phyloP scores from a whole-genome alignment of 2,888 invertebrate species.

The Lissocephala sabroskyi region DNA sequence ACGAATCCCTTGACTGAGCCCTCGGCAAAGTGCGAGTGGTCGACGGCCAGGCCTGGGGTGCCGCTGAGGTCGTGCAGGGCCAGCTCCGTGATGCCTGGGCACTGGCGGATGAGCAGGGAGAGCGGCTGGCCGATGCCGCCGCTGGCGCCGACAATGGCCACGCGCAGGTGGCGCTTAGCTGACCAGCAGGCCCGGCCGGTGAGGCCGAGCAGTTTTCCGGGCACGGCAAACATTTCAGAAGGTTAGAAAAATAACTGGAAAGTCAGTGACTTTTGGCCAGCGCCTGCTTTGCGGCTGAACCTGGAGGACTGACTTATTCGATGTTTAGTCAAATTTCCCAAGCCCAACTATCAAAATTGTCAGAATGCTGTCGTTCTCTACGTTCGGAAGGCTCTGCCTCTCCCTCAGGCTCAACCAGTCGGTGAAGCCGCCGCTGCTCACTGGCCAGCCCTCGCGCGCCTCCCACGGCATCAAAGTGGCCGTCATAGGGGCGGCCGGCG shows the following conservation, averaged over 20 bases:
- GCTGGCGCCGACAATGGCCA: slow-evolving; percentile 91
- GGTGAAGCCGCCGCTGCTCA: not conserved
- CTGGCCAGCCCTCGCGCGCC: not conserved
- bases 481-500: slow-evolving; percentile 95
- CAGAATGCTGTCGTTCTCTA: not conserved
- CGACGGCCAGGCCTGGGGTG: slow-evolving; percentile 94
- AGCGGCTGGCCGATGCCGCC: slow-evolving; percentile 98
- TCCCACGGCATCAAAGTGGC: slow-evolving; percentile 85
- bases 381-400: too few species aligned
- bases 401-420: not conserved
- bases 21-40: slow-evolving; percentile 93
- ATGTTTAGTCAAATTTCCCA: not conserved
- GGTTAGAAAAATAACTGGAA: too few species aligned
- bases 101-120: slow-evolving; percentile 90
- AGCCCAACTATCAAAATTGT: not conserved
- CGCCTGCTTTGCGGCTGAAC: too few species aligned
- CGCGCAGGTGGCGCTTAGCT: slow-evolving; percentile 25
- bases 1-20: slow-evolving; percentile 80
- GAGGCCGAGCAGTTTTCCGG: too few species aligned
- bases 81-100: slow-evolving; percentile 85
- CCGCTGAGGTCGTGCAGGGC: slow-evolving; percentile 92
- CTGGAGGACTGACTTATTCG: not conserved
- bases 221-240: too few species aligned
- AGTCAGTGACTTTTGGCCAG: too few species aligned
- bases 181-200: too few species aligned